Conservation (phyloP, 2,888 invertebrate genomes). For the Smittia sp. region DNA sequence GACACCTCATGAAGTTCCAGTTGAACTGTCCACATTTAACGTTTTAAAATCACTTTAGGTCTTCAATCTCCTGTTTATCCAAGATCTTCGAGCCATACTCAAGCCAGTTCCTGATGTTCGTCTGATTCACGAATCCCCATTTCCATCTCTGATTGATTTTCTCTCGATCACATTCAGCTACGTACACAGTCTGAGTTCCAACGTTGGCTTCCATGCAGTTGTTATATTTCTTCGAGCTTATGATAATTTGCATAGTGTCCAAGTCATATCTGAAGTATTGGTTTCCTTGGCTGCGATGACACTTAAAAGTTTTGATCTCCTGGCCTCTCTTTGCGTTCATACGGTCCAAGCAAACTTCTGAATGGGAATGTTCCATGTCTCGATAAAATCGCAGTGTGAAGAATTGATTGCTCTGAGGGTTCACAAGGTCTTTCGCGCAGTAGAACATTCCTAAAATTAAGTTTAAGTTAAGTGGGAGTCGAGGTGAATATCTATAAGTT, state of each 20-base stretch:
- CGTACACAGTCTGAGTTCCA: not conserved
- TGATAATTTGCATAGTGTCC: not conserved
- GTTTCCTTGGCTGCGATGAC: slow-evolving; percentile 24
- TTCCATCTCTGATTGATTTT: not conserved
- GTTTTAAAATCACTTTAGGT: no score
- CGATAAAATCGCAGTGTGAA: slow-evolving; percentile 47
- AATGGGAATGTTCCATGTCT: slow-evolving; percentile 54
- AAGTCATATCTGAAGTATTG: slow-evolving; percentile 28
- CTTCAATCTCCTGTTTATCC: not conserved
- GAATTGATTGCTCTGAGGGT: slow-evolving; percentile 49
- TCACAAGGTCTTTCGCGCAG: slow-evolving; percentile 48
- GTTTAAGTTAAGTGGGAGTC: no score
- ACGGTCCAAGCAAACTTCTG: slow-evolving; percentile 79
- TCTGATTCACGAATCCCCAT: slow-evolving; percentile 28
- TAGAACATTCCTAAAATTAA: slow-evolving; percentile 47
- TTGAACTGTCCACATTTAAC: no score
- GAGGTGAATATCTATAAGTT: no score
- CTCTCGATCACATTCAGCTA: not conserved
- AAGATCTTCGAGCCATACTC: slow-evolving; percentile 20
- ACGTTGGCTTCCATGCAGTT: slow-evolving; percentile 21
- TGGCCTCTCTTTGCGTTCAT: slow-evolving; percentile 68
- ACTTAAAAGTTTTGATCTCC: slow-evolving; percentile 73
- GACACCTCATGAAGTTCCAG: no score
- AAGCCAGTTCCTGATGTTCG: slow-evolving; percentile 27
- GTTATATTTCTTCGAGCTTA: slow-evolving; percentile 15